Evolutionary conservation across 2,113 vertebrate species (phyloP).

Genomic region (Zosterops japonicus): DNA sequence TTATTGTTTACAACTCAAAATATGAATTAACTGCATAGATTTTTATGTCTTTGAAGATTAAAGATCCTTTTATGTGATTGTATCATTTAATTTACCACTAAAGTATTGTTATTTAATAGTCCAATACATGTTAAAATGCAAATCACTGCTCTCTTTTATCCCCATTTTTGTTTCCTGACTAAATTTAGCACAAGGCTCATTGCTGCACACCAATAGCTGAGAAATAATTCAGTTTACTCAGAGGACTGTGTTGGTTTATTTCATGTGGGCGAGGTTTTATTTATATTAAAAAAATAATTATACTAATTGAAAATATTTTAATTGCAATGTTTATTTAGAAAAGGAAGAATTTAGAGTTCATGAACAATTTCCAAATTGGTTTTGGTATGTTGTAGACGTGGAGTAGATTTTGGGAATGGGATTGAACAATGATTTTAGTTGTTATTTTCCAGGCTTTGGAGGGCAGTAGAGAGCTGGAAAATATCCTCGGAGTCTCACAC

Average conservation of each 20-base stretch:
- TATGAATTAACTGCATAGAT: neutral
- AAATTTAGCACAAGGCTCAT: neutral
- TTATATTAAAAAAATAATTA: neutral
- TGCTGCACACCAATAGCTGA: neutral
- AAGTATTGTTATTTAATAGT: neutral
- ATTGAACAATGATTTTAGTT: neutral
- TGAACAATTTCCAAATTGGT: neutral
- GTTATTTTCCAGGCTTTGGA: conserved; percentile 80
- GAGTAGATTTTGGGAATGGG: neutral
- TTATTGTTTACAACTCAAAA: neutral
- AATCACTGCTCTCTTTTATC: neutral
- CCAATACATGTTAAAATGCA: neutral
- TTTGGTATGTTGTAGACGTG: neutral
- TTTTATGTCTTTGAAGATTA: neutral
- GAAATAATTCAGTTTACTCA: neutral
- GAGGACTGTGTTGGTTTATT: neutral
- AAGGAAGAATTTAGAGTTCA: neutral
- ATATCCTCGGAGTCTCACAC: conserved; percentile 42
- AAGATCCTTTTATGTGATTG: neutral
- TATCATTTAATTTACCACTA: neutral
- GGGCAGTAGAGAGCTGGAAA: conserved; percentile 87
- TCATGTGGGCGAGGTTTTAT: neutral
- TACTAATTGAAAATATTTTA: neutral
- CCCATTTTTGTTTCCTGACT: neutral
- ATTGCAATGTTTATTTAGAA: neutral